Percentiles rank a stretch among this genome's conserved stretches.
Conservation (phyloP, 2,797 vertebrate species). For the Paedocypris micromegethes region DNA sequence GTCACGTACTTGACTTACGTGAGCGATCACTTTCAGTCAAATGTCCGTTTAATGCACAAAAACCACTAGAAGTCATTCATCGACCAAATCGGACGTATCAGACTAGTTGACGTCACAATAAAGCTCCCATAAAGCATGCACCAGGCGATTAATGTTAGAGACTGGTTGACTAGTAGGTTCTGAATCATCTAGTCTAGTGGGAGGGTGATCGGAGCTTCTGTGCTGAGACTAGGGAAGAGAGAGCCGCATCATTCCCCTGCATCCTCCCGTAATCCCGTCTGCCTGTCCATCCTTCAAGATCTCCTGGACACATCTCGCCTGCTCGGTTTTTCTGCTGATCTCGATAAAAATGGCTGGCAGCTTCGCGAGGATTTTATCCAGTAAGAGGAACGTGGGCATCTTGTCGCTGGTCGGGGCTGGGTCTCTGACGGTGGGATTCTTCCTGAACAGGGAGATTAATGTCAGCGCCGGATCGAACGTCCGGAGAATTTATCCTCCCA, state of each 20-base stretch:
- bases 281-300: conserved; percentile 12
- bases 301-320: neutral
- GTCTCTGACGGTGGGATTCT: conserved; percentile 75
- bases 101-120: neutral
- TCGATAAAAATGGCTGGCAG: conserved; percentile 75
- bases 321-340: neutral
- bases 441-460: conserved; percentile 75
- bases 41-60: neutral
- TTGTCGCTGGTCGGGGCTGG: conserved; percentile 83
- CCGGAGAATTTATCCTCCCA: conserved; percentile 84
- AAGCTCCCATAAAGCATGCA: neutral
- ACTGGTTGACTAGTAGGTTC: neutral
- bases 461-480: conserved; percentile 68
- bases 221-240: neutral
- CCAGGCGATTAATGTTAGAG: neutral
- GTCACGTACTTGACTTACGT: conserved; percentile 17
- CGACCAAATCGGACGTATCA: neutral
- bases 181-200: conserved; percentile 2
- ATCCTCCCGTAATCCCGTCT: conserved; percentile 13
- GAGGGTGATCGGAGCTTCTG: neutral
- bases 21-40: neutral
- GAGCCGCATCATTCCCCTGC: conserved; percentile 28
- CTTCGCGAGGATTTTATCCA: conserved; percentile 77
- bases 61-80: neutral
- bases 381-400: conserved; percentile 69